Evolutionary conservation across 1,140 invertebrate species (phyloP).

Genomic region (Doryteuthis pealeii): DNA sequence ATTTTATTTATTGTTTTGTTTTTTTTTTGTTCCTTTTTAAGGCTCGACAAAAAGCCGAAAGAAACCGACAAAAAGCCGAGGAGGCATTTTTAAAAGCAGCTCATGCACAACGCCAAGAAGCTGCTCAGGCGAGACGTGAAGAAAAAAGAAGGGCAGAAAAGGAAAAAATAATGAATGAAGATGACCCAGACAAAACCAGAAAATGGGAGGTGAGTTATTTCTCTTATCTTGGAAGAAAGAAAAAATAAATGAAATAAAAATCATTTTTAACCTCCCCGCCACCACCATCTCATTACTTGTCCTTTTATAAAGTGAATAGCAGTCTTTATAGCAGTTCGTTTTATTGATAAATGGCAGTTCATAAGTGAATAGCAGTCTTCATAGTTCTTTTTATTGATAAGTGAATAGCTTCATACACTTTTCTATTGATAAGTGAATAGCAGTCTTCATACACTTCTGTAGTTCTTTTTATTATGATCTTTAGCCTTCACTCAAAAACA

Average conservation of each 20-base stretch:
- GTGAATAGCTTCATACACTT: no score
- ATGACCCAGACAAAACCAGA: constrained; percentile 95
- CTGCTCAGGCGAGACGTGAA: constrained; percentile 78
- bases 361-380: no score
- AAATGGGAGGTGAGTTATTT: constrained; percentile 75
- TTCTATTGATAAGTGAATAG: no score
- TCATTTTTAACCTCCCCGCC: no score
- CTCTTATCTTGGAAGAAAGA: background rate
- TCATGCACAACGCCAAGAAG: constrained; percentile 87
- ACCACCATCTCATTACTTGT: no score
- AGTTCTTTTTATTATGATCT: no score
- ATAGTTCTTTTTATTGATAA: no score
- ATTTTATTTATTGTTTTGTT: no score
- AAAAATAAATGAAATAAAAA: background rate
- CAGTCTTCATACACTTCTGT: no score
- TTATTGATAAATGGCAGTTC: background rate
- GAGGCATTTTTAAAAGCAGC: constrained; percentile 92
- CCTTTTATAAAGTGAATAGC: no score
- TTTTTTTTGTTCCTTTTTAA: constrained; percentile 46
- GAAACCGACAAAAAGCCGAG: constrained; percentile 86
- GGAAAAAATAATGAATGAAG: constrained; percentile 77
- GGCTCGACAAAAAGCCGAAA: constrained; percentile 87
- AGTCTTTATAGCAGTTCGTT: no score
- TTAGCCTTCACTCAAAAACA: no score
- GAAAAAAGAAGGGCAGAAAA: constrained; percentile 89